phyloP scores from a whole-genome alignment of 2,113 vertebrate genomes.

The Chaetura pelagica region DNA sequence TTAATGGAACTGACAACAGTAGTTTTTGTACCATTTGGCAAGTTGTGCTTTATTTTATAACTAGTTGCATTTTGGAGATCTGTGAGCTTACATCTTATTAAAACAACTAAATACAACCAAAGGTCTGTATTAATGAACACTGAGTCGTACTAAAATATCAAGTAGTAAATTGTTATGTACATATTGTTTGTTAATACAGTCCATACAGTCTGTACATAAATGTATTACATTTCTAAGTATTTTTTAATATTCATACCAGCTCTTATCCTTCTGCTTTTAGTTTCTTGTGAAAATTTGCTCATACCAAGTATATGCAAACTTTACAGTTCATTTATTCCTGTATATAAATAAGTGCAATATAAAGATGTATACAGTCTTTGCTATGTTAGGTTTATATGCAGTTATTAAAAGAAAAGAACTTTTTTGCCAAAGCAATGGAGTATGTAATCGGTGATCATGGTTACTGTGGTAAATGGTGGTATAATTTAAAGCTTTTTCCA shows the following conservation, averaged over 20 bases:
- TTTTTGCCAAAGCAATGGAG: conserved; percentile 93
- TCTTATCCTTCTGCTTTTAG: conserved; percentile 72
- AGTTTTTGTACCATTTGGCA: conserved; percentile 76
- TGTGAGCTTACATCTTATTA: conserved; percentile 63
- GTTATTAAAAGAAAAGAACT: conserved; percentile 79
- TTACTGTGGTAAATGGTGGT: conserved; percentile 83
- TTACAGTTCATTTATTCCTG: conserved; percentile 83
- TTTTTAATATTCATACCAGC: conserved; percentile 77
- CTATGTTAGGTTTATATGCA: conserved; percentile 91
- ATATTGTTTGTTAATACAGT: conserved; percentile 80
- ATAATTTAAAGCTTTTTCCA: conserved; percentile 89
- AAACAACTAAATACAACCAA: conserved; percentile 76
- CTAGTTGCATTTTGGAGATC: conserved; percentile 61
- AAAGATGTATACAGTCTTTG: conserved; percentile 90
- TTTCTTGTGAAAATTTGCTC: conserved; percentile 78
- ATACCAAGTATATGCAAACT: conserved; percentile 73
- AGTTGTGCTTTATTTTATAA: conserved; percentile 75
- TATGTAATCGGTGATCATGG: conserved; percentile 80
- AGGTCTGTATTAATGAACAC: conserved; percentile 78
- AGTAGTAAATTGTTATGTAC: conserved; percentile 70
- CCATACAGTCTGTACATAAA: conserved; percentile 76
- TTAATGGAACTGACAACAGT: conserved; percentile 66
- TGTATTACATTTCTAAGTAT: conserved; percentile 82
- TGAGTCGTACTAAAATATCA: conserved; percentile 66
- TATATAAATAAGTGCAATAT: conserved; percentile 96